Percentiles rank a stretch among this genome's conserved stretches.
Conservation (phyloP, 1,140 invertebrate species). For the Pteromalus puparum region DNA sequence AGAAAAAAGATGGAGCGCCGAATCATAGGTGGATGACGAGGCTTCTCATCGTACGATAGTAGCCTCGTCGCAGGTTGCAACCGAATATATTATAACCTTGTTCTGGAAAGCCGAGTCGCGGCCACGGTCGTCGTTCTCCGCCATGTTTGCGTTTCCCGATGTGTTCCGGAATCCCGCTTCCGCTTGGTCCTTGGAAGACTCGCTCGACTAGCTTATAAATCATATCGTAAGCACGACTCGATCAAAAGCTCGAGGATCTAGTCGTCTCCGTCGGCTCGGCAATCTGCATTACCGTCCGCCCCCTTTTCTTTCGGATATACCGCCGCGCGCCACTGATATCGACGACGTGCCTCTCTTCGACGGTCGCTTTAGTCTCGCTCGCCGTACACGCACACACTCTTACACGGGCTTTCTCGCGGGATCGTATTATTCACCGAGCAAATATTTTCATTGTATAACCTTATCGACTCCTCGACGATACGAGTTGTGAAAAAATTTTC, state of each 20-base stretch:
- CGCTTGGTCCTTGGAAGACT: background rate
- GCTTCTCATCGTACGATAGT: background rate
- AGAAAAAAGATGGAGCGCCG: conserved; percentile 3
- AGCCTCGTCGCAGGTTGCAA: no score
- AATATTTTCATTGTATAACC: conserved; percentile 45
- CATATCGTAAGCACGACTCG: no score
- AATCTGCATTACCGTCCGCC: conserved; percentile 68
- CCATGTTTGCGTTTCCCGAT: conserved; percentile 29
- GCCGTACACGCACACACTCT: background rate
- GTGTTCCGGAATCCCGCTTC: background rate
- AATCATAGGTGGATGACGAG: background rate
- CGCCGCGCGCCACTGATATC: conserved; percentile 49
- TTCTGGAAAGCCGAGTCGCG: conserved; percentile 33
- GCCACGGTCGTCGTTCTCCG: background rate
- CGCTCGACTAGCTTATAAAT: background rate
- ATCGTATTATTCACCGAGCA: conserved; percentile 45
- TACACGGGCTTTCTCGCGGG: background rate
- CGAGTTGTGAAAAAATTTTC: conserved; percentile 2
- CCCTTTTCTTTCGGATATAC: conserved; percentile 47
- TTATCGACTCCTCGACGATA: conserved; percentile 37
- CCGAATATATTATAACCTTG: conserved; percentile 12
- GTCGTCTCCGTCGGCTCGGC: conserved; percentile 37
- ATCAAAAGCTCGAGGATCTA: background rate
- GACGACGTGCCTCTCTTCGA: conserved; percentile 44
- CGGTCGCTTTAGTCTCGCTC: background rate